Evolutionary conservation across 2,797 vertebrate species (phyloP).

Genomic region (Natrix natrix): DNA sequence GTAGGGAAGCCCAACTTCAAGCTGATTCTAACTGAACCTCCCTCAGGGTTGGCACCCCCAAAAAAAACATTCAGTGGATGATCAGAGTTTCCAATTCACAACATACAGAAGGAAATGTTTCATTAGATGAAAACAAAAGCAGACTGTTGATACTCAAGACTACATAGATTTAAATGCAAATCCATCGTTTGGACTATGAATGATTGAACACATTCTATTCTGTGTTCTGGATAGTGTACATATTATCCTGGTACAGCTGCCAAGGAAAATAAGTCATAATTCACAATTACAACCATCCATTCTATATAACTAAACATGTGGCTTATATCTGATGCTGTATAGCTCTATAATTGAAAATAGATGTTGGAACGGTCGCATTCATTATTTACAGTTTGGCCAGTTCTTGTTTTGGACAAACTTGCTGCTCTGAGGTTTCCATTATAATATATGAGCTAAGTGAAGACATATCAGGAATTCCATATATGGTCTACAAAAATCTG

Average conservation of each 20-base stretch:
- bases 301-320: background rate
- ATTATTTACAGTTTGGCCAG: background rate
- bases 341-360: background rate
- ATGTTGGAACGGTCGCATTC: background rate
- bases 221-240: background rate
- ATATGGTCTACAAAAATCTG: background rate
- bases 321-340: background rate
- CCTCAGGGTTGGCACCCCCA: background rate
- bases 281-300: slow-evolving; percentile 1
- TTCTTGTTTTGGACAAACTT: background rate
- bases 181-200: background rate
- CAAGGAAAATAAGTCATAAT: background rate
- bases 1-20: background rate
- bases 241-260: background rate
- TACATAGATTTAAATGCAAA: background rate
- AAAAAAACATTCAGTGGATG: background rate
- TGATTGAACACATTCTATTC: background rate
- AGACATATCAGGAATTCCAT: background rate
- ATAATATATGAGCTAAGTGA: no score
- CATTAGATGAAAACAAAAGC: background rate
- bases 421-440: background rate
- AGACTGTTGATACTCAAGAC: background rate
- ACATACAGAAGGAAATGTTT: background rate
- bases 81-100: background rate
- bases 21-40: background rate